phyloP scores from a whole-genome alignment of 2,113 vertebrate species.

The Picathartes gymnocephalus region DNA sequence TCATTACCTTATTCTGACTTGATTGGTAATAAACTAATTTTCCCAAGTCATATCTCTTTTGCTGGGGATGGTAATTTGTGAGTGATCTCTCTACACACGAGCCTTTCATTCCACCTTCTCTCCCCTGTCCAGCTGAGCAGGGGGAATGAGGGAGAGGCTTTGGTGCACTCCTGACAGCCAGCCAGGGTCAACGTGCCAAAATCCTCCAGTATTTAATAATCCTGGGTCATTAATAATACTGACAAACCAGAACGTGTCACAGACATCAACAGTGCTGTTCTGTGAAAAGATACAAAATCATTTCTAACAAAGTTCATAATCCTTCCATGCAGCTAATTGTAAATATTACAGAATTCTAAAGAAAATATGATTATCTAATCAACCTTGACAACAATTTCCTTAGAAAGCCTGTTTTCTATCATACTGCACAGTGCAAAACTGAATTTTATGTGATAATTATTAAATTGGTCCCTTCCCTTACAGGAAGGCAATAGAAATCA shows the following conservation, averaged over 20 bases:
- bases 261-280: not conserved
- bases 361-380: slow-evolving; percentile 3
- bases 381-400: not conserved
- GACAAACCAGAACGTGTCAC: not conserved
- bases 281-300: not conserved
- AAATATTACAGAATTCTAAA: not conserved
- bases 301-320: not conserved
- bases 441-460: slow-evolving; percentile 1
- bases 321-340: not conserved
- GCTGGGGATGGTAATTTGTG: not conserved
- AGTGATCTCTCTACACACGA: not conserved
- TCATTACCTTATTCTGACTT: not conserved
- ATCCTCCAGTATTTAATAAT: not conserved
- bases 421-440: not conserved
- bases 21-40: not conserved
- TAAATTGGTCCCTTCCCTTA: slow-evolving; percentile 11
- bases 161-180: not conserved
- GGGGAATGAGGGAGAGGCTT: not conserved
- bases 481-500: not conserved
- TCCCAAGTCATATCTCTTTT: not conserved
- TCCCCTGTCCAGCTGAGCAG: not conserved
- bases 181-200: not conserved
- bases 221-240: not conserved
- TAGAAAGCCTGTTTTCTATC: slow-evolving; percentile 12
- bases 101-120: not conserved